Evolutionary conservation across 1,140 invertebrate genomes (phyloP).

Genomic region (Leptestheria dahalacensis): DNA sequence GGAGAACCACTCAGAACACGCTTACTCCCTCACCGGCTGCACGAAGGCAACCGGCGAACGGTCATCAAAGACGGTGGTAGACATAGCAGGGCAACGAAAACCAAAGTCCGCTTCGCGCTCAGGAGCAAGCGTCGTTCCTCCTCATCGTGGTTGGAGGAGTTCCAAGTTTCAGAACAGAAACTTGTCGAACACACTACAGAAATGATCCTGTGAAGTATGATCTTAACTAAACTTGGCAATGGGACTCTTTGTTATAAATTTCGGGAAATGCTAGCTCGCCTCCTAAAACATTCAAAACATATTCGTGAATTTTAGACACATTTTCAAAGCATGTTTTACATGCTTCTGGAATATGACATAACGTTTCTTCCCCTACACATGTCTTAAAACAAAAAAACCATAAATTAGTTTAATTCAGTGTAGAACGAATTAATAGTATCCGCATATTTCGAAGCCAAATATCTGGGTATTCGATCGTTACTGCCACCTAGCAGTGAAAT

Average conservation of each 20-base stretch:
- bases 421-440: background rate
- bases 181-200: conserved; percentile 35
- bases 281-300: no score
- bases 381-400: background rate
- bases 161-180: conserved; percentile 27
- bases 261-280: background rate
- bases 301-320: no score
- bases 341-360: no score
- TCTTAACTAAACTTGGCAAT: conserved; percentile 24
- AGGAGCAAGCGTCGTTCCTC: conserved; percentile 28
- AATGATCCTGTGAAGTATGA: conserved; percentile 39
- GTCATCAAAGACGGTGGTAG: conserved; percentile 31
- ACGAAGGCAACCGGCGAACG: conserved; percentile 28
- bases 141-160: conserved; percentile 33
- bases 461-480: no score
- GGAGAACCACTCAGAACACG: conserved; percentile 31
- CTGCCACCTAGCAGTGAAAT: background rate
- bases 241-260: background rate
- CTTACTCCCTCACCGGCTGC: conserved; percentile 24
- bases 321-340: no score
- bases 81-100: conserved; percentile 13
- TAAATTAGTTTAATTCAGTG: background rate
- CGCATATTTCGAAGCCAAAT: background rate
- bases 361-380: background rate
- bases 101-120: conserved; percentile 33